Evolutionary conservation across 2,113 vertebrate genomes (phyloP).

Genomic region (Aix galericulata): DNA sequence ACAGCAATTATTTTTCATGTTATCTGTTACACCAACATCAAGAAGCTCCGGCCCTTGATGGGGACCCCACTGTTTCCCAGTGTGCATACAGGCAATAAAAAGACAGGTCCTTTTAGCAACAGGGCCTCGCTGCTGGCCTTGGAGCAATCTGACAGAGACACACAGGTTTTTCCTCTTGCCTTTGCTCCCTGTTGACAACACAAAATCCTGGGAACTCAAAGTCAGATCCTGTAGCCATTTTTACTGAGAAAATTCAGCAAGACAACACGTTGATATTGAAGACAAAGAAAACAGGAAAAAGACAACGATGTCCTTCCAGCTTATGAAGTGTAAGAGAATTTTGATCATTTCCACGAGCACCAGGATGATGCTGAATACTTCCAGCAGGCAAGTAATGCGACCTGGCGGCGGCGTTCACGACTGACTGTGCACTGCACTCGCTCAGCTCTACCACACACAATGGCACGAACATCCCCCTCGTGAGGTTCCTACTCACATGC

Average conservation of each 20-base stretch:
- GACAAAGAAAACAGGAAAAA: not conserved
- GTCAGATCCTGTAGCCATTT: not conserved
- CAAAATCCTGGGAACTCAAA: not conserved
- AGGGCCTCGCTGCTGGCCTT: not conserved
- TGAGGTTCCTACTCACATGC: not conserved
- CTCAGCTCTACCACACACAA: not conserved
- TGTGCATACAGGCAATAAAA: not conserved
- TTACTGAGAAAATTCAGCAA: not conserved
- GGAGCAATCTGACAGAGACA: not conserved
- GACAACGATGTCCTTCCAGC: not conserved
- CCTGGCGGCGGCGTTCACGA: fast-evolving
- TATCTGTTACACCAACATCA: not conserved
- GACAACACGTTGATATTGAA: not conserved
- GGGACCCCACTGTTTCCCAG: not conserved
- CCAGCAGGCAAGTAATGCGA: not conserved
- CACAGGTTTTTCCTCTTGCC: not conserved
- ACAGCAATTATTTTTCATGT: not conserved
- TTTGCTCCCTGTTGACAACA: not conserved
- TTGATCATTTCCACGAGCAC: not conserved
- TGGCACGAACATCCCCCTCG: not conserved
- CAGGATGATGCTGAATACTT: not conserved
- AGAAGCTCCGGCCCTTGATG: not conserved
- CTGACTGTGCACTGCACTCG: not conserved
- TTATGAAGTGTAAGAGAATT: not conserved
- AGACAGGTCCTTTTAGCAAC: not conserved